These are phyloP conservation scores for Cladopsammia gracilis DNA, from an alignment of 64 coral and sea anemone species.

Conservation along the genomic window DNA sequence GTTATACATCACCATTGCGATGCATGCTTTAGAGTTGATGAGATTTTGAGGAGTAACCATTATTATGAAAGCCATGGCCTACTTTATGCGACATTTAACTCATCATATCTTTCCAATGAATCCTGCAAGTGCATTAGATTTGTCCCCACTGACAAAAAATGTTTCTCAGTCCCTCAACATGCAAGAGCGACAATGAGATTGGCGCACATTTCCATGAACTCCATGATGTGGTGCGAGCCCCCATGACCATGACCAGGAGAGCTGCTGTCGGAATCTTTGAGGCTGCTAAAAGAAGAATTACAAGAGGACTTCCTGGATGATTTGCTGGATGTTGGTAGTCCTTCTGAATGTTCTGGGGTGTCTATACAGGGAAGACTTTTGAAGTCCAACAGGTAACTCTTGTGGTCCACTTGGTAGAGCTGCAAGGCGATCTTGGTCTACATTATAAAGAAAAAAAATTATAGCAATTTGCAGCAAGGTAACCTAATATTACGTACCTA, in stretches of 20 bases:
- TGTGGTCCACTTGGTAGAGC: slow-evolving; percentile 96
- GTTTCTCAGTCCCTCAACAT: slow-evolving; percentile 25
- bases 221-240: slow-evolving; percentile 86
- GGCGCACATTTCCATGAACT: slow-evolving; percentile 99
- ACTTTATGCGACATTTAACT: too few relatives aligned
- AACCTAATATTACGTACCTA: too few relatives aligned
- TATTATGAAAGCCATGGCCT: too few relatives aligned
- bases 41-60: too few relatives aligned
- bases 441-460: background rate
- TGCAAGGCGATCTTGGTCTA: slow-evolving; percentile 95
- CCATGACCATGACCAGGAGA: background rate
- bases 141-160: background rate
- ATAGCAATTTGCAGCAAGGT: too few relatives aligned
- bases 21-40: too few relatives aligned
- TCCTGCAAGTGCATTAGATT: too few relatives aligned
- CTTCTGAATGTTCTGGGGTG: background rate
- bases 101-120: too few relatives aligned
- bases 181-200: slow-evolving; percentile 90
- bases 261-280: slow-evolving; percentile 73
- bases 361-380: slow-evolving; percentile 89
- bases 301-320: slow-evolving; percentile 89
- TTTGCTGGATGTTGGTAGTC: slow-evolving; percentile 29
- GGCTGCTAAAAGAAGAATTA: slow-evolving; percentile 93
- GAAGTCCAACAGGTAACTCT: slow-evolving; percentile 95
- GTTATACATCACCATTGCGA: too few relatives aligned